These are phyloP conservation scores for Cenopis cana DNA, from an alignment of 2,888 invertebrate genomes.

Conservation along the genomic window DNA sequence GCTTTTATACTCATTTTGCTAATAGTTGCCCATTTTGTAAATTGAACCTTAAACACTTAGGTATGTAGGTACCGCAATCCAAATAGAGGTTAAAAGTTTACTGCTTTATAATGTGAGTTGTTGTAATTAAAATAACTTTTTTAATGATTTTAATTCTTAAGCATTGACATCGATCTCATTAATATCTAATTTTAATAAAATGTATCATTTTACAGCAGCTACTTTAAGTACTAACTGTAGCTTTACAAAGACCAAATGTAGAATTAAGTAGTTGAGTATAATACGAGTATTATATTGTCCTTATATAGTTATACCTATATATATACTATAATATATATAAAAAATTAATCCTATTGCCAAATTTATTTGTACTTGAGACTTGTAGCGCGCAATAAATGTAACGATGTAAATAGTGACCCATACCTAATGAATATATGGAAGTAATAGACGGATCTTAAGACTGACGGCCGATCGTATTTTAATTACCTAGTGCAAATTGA, in stretches of 20 bases:
- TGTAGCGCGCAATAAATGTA: neutral
- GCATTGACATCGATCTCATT: constrained; percentile 33
- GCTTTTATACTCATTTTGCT: neutral
- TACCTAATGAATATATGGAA: constrained; percentile 59
- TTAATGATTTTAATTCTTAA: constrained; percentile 10
- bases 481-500: constrained; percentile 54
- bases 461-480: constrained; percentile 59
- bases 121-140: neutral
- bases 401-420: constrained; percentile 15
- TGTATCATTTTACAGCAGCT: constrained; percentile 19
- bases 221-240: constrained; percentile 31
- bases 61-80: neutral
- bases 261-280: constrained; percentile 40
- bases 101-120: constrained; percentile 3
- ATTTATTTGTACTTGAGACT: constrained; percentile 21
- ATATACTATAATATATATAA: too few relatives aligned
- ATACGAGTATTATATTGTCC: constrained; percentile 31
- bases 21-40: neutral
- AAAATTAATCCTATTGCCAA: constrained; percentile 23
- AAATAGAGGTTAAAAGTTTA: neutral
- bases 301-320: constrained; percentile 30
- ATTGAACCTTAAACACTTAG: too few relatives aligned
- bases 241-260: constrained; percentile 61
- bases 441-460: constrained; percentile 81
- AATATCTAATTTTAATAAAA: neutral